Conservation (phyloP, 2,797 vertebrate species). For the Betta splendens region DNA sequence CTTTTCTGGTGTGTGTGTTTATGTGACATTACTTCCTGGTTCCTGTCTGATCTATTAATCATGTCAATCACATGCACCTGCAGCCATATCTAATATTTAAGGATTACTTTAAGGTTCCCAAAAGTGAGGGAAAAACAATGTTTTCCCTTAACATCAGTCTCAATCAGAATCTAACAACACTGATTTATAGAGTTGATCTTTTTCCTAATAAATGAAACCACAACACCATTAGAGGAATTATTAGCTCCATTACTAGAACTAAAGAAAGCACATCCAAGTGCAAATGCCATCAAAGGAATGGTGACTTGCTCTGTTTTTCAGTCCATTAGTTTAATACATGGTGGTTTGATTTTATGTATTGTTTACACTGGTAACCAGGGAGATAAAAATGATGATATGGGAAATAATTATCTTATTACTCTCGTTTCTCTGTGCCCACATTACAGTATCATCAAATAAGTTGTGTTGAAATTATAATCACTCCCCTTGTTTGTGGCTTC, state of each 20-base stretch:
- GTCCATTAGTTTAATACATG: background rate
- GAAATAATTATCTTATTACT: slow-evolving; percentile 19
- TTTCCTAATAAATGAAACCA: background rate
- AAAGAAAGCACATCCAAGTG: slow-evolving; percentile 5
- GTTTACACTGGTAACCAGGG: slow-evolving; percentile 17
- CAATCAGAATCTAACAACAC: too few species aligned
- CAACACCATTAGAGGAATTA: background rate
- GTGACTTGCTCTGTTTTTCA: background rate
- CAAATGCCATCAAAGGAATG: slow-evolving; percentile 7
- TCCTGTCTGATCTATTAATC: too few species aligned
- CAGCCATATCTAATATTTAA: too few species aligned
- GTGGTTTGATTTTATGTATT: background rate
- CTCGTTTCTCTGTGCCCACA: slow-evolving; percentile 16
- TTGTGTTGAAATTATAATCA: slow-evolving; percentile 13
- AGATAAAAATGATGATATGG: too few species aligned
- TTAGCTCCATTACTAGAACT: background rate
- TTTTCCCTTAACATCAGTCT: too few species aligned
- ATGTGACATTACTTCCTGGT: too few species aligned
- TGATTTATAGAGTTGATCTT: too few species aligned
- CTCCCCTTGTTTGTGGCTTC: background rate
- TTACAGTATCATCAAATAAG: slow-evolving; percentile 32
- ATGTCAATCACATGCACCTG: too few species aligned
- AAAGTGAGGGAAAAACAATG: too few species aligned
- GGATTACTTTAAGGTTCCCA: too few species aligned
- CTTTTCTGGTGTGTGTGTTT: too few species aligned